A percentile compares a stretch with the other conserved stretches of the same genome.
These are phyloP conservation scores for Apis cerana DNA, from an alignment of 1,140 invertebrate genomes.

Conservation along the genomic window DNA sequence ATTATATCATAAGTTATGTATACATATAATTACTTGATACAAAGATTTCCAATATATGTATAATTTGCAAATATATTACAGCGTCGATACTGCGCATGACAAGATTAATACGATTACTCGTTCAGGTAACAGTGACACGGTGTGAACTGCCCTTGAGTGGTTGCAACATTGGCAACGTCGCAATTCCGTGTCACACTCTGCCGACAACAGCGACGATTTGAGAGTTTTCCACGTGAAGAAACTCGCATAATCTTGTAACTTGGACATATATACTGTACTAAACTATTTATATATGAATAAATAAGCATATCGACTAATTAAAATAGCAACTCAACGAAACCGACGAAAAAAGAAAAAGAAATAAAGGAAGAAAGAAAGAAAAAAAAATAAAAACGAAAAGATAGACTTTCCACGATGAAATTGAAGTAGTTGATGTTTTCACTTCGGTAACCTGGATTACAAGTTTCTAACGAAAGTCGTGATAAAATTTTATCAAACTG, in stretches of 20 bases:
- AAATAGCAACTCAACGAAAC: not conserved
- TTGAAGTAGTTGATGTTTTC: conserved; percentile 6
- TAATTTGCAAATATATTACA: too few species aligned
- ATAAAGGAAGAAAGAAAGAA: not conserved
- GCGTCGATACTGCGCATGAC: conserved; percentile 45
- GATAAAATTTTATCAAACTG: not conserved
- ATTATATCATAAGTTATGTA: not conserved
- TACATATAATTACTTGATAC: too few species aligned
- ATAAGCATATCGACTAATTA: not conserved
- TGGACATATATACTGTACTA: not conserved
- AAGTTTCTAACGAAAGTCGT: not conserved
- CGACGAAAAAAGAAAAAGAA: conserved; percentile 2
- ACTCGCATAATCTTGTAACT: conserved; percentile 55
- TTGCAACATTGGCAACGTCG: conserved; percentile 57
- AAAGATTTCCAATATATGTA: too few species aligned
- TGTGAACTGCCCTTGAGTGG: conserved; percentile 65
- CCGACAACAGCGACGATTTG: conserved; percentile 54
- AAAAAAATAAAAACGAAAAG: conserved; percentile 17
- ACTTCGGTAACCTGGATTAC: not conserved
- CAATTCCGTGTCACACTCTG: conserved; percentile 61
- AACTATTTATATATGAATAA: conserved; percentile 12
- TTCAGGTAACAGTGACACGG: conserved; percentile 67
- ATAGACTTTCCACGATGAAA: conserved; percentile 5
- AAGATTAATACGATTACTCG: conserved; percentile 62
- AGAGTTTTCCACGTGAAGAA: conserved; percentile 57